Evolutionary conservation across 1,140 invertebrate genomes (phyloP), one percentile per base, ranked within the genome.

Genomic region (Drosophila athabasca): DNA sequence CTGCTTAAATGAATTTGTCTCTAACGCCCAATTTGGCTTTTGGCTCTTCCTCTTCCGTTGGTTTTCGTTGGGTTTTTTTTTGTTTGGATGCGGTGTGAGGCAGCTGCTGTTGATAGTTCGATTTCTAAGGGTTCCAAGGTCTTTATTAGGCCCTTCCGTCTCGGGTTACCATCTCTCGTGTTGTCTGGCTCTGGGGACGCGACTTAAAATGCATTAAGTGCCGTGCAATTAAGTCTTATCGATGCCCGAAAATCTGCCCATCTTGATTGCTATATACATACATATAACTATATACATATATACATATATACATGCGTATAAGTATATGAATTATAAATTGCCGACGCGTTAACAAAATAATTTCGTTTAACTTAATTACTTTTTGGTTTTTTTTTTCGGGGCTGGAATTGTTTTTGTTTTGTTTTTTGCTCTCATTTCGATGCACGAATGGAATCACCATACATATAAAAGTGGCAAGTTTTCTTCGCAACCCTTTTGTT

Each of bases 141-240:
- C 83, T 87, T 88, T 79, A 87, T 87, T 87, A 87, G 81, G 49
- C 45, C 65, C 26, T 57, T 46, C 62, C 60, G 62, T 81, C 81
- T 85, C 82, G 76, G 74, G 81, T 84, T 84, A 81, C 80, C 72
- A 54, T 58, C 53, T 69, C 52, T 69, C 46, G 9, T 35, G 35
- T 39, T 39, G 35, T 39, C 35, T 39, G 35, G 35, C 35, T 13
- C 15, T 57, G 64, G 67, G 78, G 68, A 62, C 65, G 69, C 68
- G 76, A 79, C 70, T 88, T 88, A 88, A 87, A 83, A 87, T 87
- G 83, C 83, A 87, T 87, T 87, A 87, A 87, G 83, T 87, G 83
- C 83, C 72, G 59, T 87, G 79, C 83, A 87, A 87, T 87, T 87
- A 87, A 87, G 84, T 87, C 58, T 87, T 87, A 87, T 87, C 83